Percentiles rank a stretch among this genome's conserved stretches.
phyloP scores from a whole-genome alignment of 2,888 invertebrate species.

The Cryptus viduatorius region DNA sequence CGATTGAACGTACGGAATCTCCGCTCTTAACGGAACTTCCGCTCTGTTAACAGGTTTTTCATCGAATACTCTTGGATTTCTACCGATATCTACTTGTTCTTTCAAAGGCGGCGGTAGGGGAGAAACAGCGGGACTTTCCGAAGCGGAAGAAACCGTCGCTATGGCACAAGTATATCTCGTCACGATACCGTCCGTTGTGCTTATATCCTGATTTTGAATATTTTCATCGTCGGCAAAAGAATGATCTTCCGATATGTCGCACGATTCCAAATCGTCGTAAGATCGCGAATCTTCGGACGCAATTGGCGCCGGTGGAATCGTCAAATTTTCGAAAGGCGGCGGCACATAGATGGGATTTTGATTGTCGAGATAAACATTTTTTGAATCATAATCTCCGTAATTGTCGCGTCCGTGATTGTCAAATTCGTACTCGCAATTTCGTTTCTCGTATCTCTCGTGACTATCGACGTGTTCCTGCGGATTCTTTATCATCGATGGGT shows the following conservation, averaged over 20 bases:
- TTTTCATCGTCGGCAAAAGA: constrained; percentile 74
- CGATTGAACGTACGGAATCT: constrained; percentile 6
- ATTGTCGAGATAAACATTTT: constrained; percentile 65
- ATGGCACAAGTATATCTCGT: constrained; percentile 82
- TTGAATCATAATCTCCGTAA: constrained; percentile 53
- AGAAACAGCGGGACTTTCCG: constrained; percentile 70
- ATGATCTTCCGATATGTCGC: constrained; percentile 48
- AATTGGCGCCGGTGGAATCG: not conserved
- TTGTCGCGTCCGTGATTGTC: constrained; percentile 45
- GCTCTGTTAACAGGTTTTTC: not conserved
- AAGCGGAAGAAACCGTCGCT: constrained; percentile 79
- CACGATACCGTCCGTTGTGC: constrained; percentile 79
- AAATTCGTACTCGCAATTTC: constrained; percentile 39
- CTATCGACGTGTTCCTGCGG: constrained; percentile 28
- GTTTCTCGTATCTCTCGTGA: constrained; percentile 47
- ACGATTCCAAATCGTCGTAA: constrained; percentile 43
- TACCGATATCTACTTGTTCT: constrained; percentile 17
- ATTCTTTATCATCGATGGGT: constrained; percentile 44
- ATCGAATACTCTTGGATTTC: constrained; percentile 21
- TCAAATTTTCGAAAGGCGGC: constrained; percentile 42
- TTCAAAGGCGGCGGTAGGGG: constrained; percentile 23
- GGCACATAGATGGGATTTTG: constrained; percentile 68
- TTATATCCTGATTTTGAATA: constrained; percentile 82
- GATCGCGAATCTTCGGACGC: constrained; percentile 35
- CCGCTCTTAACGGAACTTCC: not conserved